Evolutionary conservation across 2,888 invertebrate genomes (phyloP), one percentile per base, ranked within the genome.

Genomic region (Nipponacmea schrenckii): DNA sequence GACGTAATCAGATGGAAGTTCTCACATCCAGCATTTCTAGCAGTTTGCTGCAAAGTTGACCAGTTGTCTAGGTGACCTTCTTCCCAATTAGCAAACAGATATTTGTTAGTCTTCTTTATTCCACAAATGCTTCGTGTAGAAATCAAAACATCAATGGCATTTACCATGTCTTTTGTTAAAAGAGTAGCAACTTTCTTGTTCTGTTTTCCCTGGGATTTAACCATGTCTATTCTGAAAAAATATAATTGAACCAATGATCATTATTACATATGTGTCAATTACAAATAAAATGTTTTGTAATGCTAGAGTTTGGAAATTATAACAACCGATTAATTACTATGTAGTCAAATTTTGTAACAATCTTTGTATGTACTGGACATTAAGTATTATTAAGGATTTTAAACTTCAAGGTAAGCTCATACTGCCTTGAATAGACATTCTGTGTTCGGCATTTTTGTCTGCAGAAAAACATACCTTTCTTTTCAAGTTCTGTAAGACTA

Each of bases 151-250:
- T 69, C 69, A 17, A 69, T 64, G 17, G 69, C 26, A 10, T 14
- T 31, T 24, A 26, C 24, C 69, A 69, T 63, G 27, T 63, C 69
- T 24, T 2, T 12, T 27, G 69, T 69, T 39, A 69, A 27, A 26
- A 69, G 44, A 17, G 39, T 69, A 17, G 27, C 12, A 12, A 69
- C 63, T 15, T 31, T 24, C 65, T 69, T 69, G 69, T 69, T 69
- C 26, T 69, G 69, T 64, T 69, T 69, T 15, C 69, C 69, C 64
- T 31, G 69, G 14, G 27, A 27, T 69, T 66, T 15, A 65, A 69
- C 69, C 39, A 69, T n/a, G 31, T 69, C 39, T 14, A 69, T 15
- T 66, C 69, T 69, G 64, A 20, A 27, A 64, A n/a, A 15, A 69
- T 44, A 14, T 26, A 44, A 45, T n/a, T n/a, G n/a, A n/a, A n/a